Evolutionary conservation across 2,888 invertebrate genomes (phyloP).

Genomic region (Ophioninae sp.): DNA sequence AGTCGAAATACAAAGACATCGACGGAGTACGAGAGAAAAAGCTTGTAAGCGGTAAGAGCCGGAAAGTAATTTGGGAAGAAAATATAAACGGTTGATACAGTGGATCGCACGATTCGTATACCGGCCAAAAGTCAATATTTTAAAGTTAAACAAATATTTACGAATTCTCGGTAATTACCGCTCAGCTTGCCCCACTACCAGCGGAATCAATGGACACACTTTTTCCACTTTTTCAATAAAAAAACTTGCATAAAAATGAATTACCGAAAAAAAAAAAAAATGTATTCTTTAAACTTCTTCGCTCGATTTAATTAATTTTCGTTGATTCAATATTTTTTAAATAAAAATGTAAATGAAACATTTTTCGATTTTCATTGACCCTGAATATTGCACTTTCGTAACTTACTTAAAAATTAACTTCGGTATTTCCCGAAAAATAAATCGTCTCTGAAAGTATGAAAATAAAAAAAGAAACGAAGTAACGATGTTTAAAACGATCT

Average conservation of each 20-base stretch:
- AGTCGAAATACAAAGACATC: constrained; percentile 28
- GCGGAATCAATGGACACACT: neutral
- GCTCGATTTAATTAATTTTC: neutral
- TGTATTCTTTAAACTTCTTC: neutral
- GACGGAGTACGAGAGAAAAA: constrained; percentile 28
- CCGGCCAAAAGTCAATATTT: constrained; percentile 13
- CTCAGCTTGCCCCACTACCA: neutral
- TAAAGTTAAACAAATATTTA: neutral
- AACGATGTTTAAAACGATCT: neutral
- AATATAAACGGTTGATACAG: constrained; percentile 8
- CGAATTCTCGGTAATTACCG: neutral
- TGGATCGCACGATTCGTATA: neutral
- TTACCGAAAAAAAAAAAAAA: neutral
- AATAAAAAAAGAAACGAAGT: neutral
- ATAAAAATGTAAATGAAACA: neutral
- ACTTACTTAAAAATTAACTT: neutral
- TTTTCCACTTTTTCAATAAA: neutral
- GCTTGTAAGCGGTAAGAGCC: constrained; percentile 54
- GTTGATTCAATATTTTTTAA: neutral
- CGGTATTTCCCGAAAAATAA: neutral
- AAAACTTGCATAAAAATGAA: neutral
- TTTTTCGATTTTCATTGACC: no score
- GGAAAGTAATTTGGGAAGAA: constrained; percentile 33
- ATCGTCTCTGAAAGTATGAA: neutral
- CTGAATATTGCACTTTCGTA: neutral